Base-by-base conservation (phyloP, 2,797 vertebrate species). In the Vipera latastei region DNA sequence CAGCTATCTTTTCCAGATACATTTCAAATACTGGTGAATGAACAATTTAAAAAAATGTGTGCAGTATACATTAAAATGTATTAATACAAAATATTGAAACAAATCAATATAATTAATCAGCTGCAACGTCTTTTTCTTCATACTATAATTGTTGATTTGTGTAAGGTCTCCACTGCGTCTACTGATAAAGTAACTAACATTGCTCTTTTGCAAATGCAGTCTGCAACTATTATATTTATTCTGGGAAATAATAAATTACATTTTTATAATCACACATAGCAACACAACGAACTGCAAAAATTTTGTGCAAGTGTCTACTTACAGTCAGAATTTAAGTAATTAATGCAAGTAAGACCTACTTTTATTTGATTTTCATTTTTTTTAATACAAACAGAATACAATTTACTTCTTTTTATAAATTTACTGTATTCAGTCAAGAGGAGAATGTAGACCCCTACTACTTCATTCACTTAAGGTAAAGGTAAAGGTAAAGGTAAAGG, bases 11-110 rank as follows among this genome's bases (percentile, higher is more conserved):
- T 95, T 95, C 96, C 95, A 93, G 88, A 92, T 95, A 96, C 55
- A 95, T 95, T 96, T 94, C 96, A 97, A 96, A 96, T 96, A 96
- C 94, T 97, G 96, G 94, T 96, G 95, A 97, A 96, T 96, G 94
- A 89, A 95, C 92, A 97, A 96, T 96, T 97, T 98, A 95, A 96
- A 96, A 97, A 97, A 97, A 95, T 95, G 96, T 60, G 94, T 96
- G 94, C 96, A 96, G 87, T 95, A 96, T 95, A 96, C 94, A 96
- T 96, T 95, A 91, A 93, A 85, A 63, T 88, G 94, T 94, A 97
- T 96, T 95, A 96, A 90, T 94, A 92, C 93, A 95, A 90, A 93
- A 95, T 92, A 94, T 53, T 96, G 91, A 95, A 95, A 96, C 94
- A 92, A 95, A 97, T 97, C 97, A 96, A 97, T 96, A 95, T 18